Base-by-base conservation (phyloP, 2,888 invertebrate species). In the Cataglyphis altisquamis region DNA sequence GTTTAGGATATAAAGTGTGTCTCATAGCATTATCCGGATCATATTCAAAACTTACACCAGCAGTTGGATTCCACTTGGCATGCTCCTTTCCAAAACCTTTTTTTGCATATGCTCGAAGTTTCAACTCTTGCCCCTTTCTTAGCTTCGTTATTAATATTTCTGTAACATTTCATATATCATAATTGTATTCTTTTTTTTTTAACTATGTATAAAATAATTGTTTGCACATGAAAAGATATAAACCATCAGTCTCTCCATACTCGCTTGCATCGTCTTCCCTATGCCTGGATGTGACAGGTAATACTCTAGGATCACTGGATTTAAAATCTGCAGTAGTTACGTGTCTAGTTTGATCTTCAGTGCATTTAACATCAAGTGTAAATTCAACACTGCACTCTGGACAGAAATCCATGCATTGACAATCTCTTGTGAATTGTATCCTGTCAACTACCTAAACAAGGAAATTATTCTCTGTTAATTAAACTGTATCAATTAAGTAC, bases 51-150 rank as follows among this genome's bases (percentile, higher is more conserved):
- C 98, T 98, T 0, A 99, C 99, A 63, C 99, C 99, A 72, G 98
- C 98, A 0, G 99, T 99, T 3, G 99, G 99, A 95, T 99, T 99
- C 99, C 99, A 99, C 95, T 99, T 99, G 0, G 99, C 99, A 95
- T 99, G 99, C 94, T 99, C 99, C 94, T 99, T 99, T 0, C 99
- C 99, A 95, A 99, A 98, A 48, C 96, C 96, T 95, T 99, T 99
- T 92, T 99, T 99, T 0, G 99, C 99, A 95, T 98, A 99, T 0
- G 99, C 99, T 91, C 98, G 96, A 83, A 99, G 95, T 94, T 99
- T 99, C 60, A 99, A 95, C 94, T 99, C 99, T 94, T 99, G 99
- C 0, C 99, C 97, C 94, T 97, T 97, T 64, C 97, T 95, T 62
- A 97, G 94, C 92, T 97, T 97, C 0, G 97, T 97, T 87, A 97